A percentile compares a stretch with the other conserved stretches of the same genome.
These are phyloP conservation scores for Belonocnema kinseyi DNA, from an alignment of 1,140 invertebrate genomes.

Conservation along the genomic window DNA sequence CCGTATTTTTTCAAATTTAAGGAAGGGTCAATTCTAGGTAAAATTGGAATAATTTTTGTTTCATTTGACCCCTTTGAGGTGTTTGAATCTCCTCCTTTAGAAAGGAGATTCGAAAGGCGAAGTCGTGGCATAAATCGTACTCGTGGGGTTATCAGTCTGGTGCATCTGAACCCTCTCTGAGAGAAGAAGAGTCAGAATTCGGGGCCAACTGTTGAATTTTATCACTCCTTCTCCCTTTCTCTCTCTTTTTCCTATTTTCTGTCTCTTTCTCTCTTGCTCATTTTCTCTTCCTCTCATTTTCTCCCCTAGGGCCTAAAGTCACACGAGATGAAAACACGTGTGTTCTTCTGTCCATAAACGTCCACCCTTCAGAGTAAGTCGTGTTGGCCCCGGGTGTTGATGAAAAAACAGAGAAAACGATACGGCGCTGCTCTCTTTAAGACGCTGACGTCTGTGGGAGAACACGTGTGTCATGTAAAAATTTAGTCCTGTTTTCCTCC, in stretches of 20 bases:
- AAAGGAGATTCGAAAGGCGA: not conserved
- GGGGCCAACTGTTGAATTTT: slow-evolving; percentile 59
- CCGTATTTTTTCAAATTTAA: no score
- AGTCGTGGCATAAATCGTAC: slow-evolving; percentile 41
- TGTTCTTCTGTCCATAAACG: slow-evolving; percentile 28
- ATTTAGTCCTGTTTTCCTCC: not conserved
- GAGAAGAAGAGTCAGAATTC: slow-evolving; percentile 40
- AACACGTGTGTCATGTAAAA: slow-evolving; percentile 45
- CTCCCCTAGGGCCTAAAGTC: slow-evolving; percentile 46
- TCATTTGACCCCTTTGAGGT: no score
- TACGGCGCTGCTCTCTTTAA: slow-evolving; percentile 35
- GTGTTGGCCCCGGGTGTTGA: slow-evolving; percentile 27
- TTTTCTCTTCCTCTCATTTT: slow-evolving; percentile 40
- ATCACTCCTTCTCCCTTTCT: slow-evolving; percentile 41
- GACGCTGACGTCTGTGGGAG: slow-evolving; percentile 48
- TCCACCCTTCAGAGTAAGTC: slow-evolving; percentile 11
- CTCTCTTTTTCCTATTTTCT: slow-evolving; percentile 34
- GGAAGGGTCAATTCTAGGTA: no score
- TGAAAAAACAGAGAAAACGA: slow-evolving; percentile 48
- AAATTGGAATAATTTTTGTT: no score
- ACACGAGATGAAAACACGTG: slow-evolving; percentile 45
- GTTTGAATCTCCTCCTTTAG: no score
- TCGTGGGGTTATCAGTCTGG: slow-evolving; percentile 53
- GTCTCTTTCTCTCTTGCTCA: slow-evolving; percentile 7
- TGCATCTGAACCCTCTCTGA: slow-evolving; percentile 46